Conservation (phyloP, 2,888 invertebrate species). For the Platycheirus rosarum region DNA sequence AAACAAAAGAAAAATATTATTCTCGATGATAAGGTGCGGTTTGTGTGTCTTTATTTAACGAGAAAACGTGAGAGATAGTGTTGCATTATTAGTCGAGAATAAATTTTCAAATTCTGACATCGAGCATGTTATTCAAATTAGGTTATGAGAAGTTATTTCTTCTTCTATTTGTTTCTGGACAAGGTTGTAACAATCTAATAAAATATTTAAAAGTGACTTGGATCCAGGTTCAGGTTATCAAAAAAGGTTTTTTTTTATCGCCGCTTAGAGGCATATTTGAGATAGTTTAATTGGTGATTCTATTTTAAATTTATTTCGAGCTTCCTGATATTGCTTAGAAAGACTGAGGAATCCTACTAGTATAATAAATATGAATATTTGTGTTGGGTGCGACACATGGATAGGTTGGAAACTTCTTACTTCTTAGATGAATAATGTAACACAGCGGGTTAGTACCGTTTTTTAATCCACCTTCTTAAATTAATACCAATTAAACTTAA, state of each 20-base stretch:
- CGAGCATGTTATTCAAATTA: conserved; percentile 25
- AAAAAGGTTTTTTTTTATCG: conserved; percentile 13
- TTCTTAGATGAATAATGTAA: too few species aligned
- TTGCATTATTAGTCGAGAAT: conserved; percentile 13
- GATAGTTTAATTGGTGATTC: conserved; percentile 24
- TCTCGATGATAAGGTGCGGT: background rate
- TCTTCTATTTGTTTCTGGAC: too few species aligned
- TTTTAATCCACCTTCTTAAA: too few species aligned
- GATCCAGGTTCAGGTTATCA: background rate
- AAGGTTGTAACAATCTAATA: too few species aligned
- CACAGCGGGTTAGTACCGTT: too few species aligned
- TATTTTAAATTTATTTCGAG: background rate
- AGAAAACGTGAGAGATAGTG: background rate
- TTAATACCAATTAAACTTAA: too few species aligned
- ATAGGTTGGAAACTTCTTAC: too few species aligned
- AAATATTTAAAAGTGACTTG: background rate
- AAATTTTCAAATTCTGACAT: conserved; percentile 15
- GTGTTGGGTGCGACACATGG: too few species aligned
- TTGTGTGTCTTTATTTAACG: background rate
- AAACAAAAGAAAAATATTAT: conserved; percentile 11
- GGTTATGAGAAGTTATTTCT: background rate
- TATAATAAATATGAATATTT: background rate
- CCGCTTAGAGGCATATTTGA: background rate
- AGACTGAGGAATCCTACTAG: background rate
- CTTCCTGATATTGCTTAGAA: conserved; percentile 46